phyloP scores from a whole-genome alignment of 2,797 vertebrate genomes.

The Peromyscus aztecus region DNA sequence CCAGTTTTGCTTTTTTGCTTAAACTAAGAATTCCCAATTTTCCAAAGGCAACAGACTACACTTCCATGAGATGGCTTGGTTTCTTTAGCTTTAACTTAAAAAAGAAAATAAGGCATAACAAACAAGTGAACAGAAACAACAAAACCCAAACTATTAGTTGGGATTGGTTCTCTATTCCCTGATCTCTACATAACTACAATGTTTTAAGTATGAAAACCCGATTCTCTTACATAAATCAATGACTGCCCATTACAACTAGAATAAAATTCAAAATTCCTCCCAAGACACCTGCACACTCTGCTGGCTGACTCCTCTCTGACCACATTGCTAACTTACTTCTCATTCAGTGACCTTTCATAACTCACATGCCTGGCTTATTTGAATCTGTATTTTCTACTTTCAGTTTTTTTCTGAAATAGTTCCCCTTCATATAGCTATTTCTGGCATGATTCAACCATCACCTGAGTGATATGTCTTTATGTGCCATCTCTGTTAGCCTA shows the following conservation, averaged over 20 bases:
- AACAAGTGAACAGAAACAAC: background rate
- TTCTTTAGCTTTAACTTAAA: conserved; percentile 17
- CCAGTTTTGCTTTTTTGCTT: conserved; percentile 3
- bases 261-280: conserved; percentile 23
- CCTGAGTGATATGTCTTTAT: background rate
- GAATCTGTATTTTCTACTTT: conserved; percentile 43
- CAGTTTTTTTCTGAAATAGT: background rate
- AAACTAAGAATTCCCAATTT: conserved; percentile 1
- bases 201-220: conserved; percentile 45
- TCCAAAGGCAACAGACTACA: conserved; percentile 7
- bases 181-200: background rate
- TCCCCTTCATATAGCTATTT: conserved; percentile 24
- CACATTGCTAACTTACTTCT: conserved; percentile 3
- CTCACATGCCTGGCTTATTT: conserved; percentile 42
- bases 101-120: too few species aligned
- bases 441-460: conserved; percentile 22
- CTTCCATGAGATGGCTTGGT: conserved; percentile 1
- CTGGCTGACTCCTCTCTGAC: conserved; percentile 21
- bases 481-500: background rate
- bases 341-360: conserved; percentile 23
- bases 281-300: background rate
- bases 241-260: conserved; percentile 19
- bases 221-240: background rate
- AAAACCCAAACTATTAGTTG: conserved; percentile 31
- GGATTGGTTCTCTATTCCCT: background rate